These are phyloP conservation scores for Atopsyche davidsoni DNA, from an alignment of 1,140 invertebrate species.

Conservation along the genomic window DNA sequence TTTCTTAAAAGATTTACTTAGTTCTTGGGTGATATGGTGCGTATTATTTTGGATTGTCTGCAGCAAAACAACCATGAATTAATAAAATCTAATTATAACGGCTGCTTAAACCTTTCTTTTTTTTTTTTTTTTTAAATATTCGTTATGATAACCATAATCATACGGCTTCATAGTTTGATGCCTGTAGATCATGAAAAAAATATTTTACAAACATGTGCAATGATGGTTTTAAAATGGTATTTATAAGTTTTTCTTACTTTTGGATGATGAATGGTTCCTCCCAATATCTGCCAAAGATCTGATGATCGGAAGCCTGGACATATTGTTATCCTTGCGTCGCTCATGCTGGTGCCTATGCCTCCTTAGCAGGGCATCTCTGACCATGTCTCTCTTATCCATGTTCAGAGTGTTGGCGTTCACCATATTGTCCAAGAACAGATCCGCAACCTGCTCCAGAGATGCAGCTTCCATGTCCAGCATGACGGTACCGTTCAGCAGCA, in stretches of 20 bases:
- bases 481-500: constrained; percentile 83
- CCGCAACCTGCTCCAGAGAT: constrained; percentile 80
- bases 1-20: too few relatives aligned
- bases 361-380: constrained; percentile 80
- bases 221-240: too few relatives aligned
- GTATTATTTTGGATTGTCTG: too few relatives aligned
- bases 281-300: constrained; percentile 95
- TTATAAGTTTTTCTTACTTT: constrained; percentile 67
- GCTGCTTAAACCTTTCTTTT: too few relatives aligned
- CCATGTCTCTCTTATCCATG: constrained; percentile 70
- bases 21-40: too few relatives aligned
- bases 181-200: too few relatives aligned
- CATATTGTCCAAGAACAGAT: constrained; percentile 89
- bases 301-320: constrained; percentile 87
- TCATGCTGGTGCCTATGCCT: constrained; percentile 95
- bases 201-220: too few relatives aligned
- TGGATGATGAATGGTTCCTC: constrained; percentile 88
- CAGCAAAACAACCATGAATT: too few relatives aligned
- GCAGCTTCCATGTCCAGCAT: constrained; percentile 86
- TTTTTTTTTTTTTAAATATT: too few relatives aligned
- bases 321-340: constrained; percentile 67
- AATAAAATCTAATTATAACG: too few relatives aligned
- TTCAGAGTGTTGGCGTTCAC: constrained; percentile 72
- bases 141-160: too few relatives aligned
- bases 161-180: too few relatives aligned